These are phyloP conservation scores for Plebejus melissa DNA, from an alignment of 2,888 invertebrate species.

Conservation along the genomic window DNA sequence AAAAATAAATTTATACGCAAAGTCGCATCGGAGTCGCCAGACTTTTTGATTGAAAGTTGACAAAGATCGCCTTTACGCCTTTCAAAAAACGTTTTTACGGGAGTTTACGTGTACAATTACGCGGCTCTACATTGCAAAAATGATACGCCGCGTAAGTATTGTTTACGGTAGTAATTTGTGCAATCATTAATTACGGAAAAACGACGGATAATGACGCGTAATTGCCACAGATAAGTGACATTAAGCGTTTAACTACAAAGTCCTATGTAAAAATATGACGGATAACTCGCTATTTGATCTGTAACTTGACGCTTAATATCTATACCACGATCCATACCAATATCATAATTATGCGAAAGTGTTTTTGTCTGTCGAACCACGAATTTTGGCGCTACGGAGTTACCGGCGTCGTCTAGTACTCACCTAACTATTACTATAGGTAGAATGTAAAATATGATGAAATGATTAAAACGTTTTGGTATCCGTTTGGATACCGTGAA, in stretches of 20 bases:
- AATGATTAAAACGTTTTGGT: too few relatives aligned
- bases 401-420: too few relatives aligned
- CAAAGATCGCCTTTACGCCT: too few relatives aligned
- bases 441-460: too few relatives aligned
- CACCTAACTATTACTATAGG: too few relatives aligned
- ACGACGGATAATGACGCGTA: constrained; percentile 28
- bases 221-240: neutral
- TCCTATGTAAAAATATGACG: neutral
- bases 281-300: constrained; percentile 3
- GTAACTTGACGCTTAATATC: neutral
- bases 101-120: constrained; percentile 30
- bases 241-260: constrained; percentile 20
- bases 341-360: too few relatives aligned
- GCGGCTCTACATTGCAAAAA: constrained; percentile 45
- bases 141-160: constrained; percentile 44
- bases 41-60: too few relatives aligned
- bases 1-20: too few relatives aligned
- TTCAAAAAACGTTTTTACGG: neutral
- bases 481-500: too few relatives aligned
- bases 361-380: too few relatives aligned
- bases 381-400: too few relatives aligned
- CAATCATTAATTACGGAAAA: constrained; percentile 43
- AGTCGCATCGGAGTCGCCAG: too few relatives aligned
- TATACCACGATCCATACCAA: neutral
- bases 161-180: constrained; percentile 39